Evolutionary conservation across 2,888 invertebrate species (phyloP), one percentile per base, ranked within the genome.

Genomic region (Ormia ochracea): DNA sequence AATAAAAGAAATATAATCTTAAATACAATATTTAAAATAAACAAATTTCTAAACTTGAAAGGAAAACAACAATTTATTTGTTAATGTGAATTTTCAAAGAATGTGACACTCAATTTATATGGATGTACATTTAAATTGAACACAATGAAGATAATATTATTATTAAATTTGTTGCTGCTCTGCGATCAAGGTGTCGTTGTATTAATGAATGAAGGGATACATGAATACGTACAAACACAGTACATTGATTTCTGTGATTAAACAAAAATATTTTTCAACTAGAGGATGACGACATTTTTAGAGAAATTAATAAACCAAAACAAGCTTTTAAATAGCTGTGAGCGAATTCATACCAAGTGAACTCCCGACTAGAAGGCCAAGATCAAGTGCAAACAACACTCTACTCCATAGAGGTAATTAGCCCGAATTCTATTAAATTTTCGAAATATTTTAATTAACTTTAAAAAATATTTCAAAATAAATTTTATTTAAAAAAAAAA

Each of bases 211-310:
- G 63, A 54, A 65, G n/a, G 36, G 36, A 56, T 56, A n/a, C 14
- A 38, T 14, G 7, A 58, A 41, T 9, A 36, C 17, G 21, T 3
- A 43, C 9, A 3, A 1, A 43, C 43, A 43, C 7, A 19, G 19
- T 43, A 17, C 9, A 9, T 2, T 43, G n/a, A 14, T 14, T 21
- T 10, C 28, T 56, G 5, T 65, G 19, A 38, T 38, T 52, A 65
- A 65, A 38, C 19, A 61, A 45, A 56, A 19, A 31, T 7, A 48
- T 31, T n/a, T 5, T 23, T 9, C 2, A 14, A 23, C 12, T 50
- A 43, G 9, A 59, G 61, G 58, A 74, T 74, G 76, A 81, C 73
- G 43, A 79, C 78, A 74, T 70, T 78, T 65, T 72, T 31, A 3
- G 21, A 58, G 23, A 28, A 50, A 77, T 50, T 63, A 33, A 56